phyloP scores from a whole-genome alignment of 2,888 invertebrate species.

The Uropetala carovei region DNA sequence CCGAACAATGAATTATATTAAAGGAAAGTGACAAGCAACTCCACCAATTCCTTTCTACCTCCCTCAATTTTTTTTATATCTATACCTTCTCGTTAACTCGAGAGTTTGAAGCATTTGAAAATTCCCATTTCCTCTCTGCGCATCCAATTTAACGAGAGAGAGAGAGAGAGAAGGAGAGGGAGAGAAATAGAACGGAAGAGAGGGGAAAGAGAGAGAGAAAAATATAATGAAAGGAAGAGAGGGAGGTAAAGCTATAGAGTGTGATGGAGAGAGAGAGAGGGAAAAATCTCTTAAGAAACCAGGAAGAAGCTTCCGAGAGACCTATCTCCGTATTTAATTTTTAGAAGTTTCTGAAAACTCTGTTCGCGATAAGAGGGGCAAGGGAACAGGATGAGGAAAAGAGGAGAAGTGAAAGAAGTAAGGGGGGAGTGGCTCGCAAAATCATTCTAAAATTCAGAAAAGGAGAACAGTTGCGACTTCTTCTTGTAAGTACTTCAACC shows the following conservation, averaged over 20 bases:
- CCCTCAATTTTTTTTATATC: not conserved
- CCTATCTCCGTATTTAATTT: not conserved
- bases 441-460: too few species aligned
- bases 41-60: not conserved
- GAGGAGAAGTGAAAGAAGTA: not conserved
- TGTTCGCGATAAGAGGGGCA: not conserved
- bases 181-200: not conserved
- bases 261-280: not conserved
- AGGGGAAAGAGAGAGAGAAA: not conserved
- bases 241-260: too few species aligned
- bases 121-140: not conserved
- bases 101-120: not conserved
- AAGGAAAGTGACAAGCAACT: not conserved
- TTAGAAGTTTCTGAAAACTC: not conserved
- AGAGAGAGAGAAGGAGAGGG: not conserved
- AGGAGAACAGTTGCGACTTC: too few species aligned
- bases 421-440: not conserved
- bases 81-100: not conserved
- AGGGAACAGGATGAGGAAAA: not conserved
- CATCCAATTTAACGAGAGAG: not conserved
- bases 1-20: conserved; percentile 4
- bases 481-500: too few species aligned
- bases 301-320: not conserved
- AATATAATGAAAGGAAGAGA: too few species aligned
- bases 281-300: not conserved